A percentile compares a stretch with the other conserved stretches of the same genome.
phyloP scores from a whole-genome alignment of 1,140 invertebrate species.

The Bombus sylvicola region DNA sequence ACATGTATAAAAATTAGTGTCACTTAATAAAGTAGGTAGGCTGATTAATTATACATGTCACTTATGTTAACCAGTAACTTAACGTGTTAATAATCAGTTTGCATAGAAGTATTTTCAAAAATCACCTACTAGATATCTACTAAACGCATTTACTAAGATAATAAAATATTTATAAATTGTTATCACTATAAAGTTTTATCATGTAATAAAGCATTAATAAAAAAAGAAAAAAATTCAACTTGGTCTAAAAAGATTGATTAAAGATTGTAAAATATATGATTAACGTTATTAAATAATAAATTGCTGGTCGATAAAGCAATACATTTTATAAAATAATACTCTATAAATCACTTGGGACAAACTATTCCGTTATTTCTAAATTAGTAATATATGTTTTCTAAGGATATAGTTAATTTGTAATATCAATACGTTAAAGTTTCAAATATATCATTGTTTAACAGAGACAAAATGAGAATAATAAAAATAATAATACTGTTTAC shows the following conservation, averaged over 20 bases:
- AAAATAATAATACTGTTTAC: constrained; percentile 20
- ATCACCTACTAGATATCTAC: not conserved
- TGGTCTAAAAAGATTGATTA: not conserved
- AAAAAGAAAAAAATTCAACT: not conserved
- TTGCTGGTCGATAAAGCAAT: not conserved
- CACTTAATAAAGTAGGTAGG: not conserved
- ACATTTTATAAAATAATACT: constrained; percentile 29
- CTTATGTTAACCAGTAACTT: constrained; percentile 20
- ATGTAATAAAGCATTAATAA: not conserved
- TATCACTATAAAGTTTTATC: not conserved
- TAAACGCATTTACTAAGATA: not conserved
- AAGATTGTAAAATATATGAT: not conserved
- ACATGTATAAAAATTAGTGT: not conserved
- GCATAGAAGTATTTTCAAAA: not conserved
- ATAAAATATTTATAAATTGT: constrained; percentile 5
- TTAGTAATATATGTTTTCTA: not conserved
- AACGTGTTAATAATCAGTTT: not conserved
- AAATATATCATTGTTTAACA: not conserved
- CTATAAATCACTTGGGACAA: not conserved
- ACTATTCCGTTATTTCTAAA: not conserved
- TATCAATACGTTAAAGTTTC: not conserved
- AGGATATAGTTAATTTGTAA: not conserved
- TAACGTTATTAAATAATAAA: not conserved
- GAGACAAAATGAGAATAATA: not conserved
- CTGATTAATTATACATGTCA: not conserved